A percentile compares a stretch with the other conserved stretches of the same genome.
phyloP scores from a whole-genome alignment of 2,113 vertebrate species.

The Dendrocopos noguchii region DNA sequence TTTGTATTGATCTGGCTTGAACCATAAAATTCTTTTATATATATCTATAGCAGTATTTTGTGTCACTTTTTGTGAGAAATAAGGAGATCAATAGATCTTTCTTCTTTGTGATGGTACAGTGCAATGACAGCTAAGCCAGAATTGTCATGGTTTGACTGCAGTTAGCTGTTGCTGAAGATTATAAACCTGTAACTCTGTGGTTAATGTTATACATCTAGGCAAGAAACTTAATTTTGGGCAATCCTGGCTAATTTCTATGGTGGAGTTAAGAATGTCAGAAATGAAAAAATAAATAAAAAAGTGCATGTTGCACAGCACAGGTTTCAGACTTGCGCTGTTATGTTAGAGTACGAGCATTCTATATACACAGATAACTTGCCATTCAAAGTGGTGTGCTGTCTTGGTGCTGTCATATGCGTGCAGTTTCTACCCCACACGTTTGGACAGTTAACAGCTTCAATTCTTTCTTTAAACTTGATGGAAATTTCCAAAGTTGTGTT shows the following conservation, averaged over 20 bases:
- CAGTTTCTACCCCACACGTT: background rate
- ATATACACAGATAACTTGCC: background rate
- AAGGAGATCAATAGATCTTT: background rate
- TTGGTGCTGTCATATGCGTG: background rate
- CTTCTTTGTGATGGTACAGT: background rate
- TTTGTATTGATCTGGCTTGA: background rate
- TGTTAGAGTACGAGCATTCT: background rate
- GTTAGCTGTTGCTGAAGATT: background rate
- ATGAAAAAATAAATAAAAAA: background rate
- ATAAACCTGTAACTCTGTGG: background rate
- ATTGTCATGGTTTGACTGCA: background rate
- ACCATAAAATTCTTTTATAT: background rate
- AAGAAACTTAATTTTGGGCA: background rate
- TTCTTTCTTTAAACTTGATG: background rate
- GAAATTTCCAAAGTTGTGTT: background rate
- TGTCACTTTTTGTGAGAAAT: background rate
- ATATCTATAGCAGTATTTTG: background rate
- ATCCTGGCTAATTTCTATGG: background rate
- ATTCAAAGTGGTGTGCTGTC: fast-evolving
- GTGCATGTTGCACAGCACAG: background rate
- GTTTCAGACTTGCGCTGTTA: background rate
- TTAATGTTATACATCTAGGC: background rate
- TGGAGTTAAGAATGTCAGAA: background rate
- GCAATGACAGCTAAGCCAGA: background rate
- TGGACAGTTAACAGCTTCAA: background rate